phyloP scores from a whole-genome alignment of 2,888 invertebrate species.

The Macrosiphum euphorbiae region DNA sequence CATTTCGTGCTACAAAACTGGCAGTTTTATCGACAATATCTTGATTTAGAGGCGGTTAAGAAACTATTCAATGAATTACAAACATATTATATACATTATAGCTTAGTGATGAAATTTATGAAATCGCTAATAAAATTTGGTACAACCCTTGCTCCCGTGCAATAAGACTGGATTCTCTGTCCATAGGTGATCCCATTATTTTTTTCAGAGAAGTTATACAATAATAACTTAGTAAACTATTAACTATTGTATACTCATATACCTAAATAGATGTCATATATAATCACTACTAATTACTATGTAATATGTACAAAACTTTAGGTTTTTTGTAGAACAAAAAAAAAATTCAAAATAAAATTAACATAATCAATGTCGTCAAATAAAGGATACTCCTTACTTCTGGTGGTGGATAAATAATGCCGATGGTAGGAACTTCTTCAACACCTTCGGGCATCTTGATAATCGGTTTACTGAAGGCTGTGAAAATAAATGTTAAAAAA shows the following conservation, averaged over 20 bases:
- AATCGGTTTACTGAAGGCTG: background rate
- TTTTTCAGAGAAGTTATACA: background rate
- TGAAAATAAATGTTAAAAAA: background rate
- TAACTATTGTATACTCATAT: background rate
- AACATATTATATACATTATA: background rate
- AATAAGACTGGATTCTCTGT: background rate
- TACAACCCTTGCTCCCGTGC: background rate
- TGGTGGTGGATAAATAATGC: constrained; percentile 99
- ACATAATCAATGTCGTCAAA: background rate
- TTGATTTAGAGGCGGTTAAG: constrained; percentile 71
- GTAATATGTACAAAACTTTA: background rate
- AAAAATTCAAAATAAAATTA: constrained; percentile 1
- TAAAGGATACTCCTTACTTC: constrained; percentile 99
- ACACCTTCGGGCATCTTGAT: constrained; percentile 51
- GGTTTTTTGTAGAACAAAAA: background rate
- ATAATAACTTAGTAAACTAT: background rate
- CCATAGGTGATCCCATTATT: background rate
- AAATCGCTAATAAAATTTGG: background rate
- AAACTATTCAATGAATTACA: constrained; percentile 56
- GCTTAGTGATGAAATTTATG: background rate
- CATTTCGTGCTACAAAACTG: constrained; percentile 98
- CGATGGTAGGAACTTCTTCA: constrained; percentile 75
- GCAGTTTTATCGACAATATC: constrained; percentile 99
- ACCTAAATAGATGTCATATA: background rate
- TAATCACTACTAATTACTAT: background rate